Evolutionary conservation across 2,113 vertebrate species (phyloP).

Genomic region (Ageneiosus marmoratus): DNA sequence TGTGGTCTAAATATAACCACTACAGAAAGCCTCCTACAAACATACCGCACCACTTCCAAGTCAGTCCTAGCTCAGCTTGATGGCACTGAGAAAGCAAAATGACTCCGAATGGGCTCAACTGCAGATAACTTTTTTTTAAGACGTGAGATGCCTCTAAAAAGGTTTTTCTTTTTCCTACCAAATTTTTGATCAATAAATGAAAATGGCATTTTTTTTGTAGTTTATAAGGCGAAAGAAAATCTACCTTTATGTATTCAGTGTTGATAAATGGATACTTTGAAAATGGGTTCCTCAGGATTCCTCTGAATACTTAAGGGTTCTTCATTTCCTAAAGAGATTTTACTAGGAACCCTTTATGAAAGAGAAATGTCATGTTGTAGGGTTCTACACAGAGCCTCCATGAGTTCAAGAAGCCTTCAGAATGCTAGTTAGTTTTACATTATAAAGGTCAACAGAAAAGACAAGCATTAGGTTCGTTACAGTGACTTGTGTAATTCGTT

Average conservation of each 20-base stretch:
- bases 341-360: too few relatives aligned
- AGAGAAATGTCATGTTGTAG: background rate
- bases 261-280: background rate
- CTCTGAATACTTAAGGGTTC: too few relatives aligned
- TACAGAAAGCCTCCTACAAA: constrained; percentile 87
- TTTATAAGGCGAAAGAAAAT: background rate
- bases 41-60: background rate
- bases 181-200: too few relatives aligned
- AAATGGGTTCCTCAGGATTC: background rate
- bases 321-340: too few relatives aligned
- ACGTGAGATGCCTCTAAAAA: too few relatives aligned
- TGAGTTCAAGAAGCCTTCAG: background rate
- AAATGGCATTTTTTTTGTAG: background rate
- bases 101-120: background rate
- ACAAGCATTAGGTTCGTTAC: background rate
- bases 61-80: background rate
- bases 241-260: background rate
- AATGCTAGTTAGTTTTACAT: background rate
- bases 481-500: background rate
- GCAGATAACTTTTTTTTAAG: background rate
- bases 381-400: too few relatives aligned
- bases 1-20: constrained; percentile 93
- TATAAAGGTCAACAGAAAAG: background rate
- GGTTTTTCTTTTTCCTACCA: background rate
- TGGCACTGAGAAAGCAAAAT: background rate